phyloP scores from a whole-genome alignment of 2,113 vertebrate species.

The Notarius quadriscutis region DNA sequence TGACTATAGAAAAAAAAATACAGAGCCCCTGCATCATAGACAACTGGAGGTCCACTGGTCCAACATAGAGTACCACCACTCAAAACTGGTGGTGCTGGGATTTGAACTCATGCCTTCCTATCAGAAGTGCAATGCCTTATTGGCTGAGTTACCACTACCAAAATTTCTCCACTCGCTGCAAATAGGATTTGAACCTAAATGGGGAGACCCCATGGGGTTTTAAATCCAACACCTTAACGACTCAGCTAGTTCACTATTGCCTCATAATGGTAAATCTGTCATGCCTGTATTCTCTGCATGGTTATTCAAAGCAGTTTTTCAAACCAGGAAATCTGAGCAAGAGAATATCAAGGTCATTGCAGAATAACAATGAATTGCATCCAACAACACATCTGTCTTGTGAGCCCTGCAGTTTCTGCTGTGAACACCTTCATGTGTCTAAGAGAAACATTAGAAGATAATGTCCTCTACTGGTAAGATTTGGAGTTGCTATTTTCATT shows the following conservation, averaged over 20 bases:
- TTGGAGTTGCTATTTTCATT: background rate
- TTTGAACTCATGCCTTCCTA: too few species aligned
- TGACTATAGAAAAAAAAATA: too few species aligned
- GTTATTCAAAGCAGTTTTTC: background rate
- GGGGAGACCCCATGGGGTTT: slow-evolving; percentile 88
- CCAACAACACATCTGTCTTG: background rate
- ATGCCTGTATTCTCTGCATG: background rate
- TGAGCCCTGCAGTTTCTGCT: background rate
- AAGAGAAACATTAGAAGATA: slow-evolving; percentile 37
- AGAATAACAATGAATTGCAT: background rate
- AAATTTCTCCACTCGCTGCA: slow-evolving; percentile 64
- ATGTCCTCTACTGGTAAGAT: slow-evolving; percentile 41
- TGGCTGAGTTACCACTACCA: background rate
- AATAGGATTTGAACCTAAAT: slow-evolving; percentile 85
- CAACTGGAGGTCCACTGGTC: too few species aligned
- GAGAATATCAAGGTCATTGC: background rate
- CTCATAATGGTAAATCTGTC: background rate
- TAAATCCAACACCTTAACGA: slow-evolving; percentile 89
- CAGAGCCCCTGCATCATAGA: too few species aligned
- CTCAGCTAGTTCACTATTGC: slow-evolving; percentile 76
- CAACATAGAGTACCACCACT: too few species aligned
- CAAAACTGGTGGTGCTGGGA: too few species aligned
- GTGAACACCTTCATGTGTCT: background rate
- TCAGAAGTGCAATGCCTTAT: too few species aligned
- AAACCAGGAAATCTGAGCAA: background rate